Evolutionary conservation across 2,113 vertebrate species (phyloP).

Genomic region (Andinoacara biseriatus): DNA sequence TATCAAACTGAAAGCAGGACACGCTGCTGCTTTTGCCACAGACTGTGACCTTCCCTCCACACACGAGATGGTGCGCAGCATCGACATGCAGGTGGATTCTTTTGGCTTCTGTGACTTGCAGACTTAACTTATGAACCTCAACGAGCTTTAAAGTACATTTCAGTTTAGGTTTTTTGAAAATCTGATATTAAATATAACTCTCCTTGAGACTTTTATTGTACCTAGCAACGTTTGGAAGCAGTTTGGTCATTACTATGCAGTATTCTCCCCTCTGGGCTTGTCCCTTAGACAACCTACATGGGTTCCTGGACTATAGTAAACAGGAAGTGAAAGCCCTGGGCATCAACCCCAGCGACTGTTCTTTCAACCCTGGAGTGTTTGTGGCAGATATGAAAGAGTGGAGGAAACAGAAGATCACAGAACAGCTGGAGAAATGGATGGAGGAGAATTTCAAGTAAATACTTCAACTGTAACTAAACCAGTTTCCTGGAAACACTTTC

Average conservation of each 20-base stretch:
- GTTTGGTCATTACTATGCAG: background rate
- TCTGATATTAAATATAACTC: background rate
- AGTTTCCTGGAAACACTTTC: too few relatives aligned
- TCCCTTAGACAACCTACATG: slow-evolving; percentile 92
- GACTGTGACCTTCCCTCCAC: slow-evolving; percentile 92
- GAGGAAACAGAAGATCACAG: slow-evolving; percentile 92
- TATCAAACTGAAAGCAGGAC: slow-evolving; percentile 84
- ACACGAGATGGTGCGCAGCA: slow-evolving; percentile 88
- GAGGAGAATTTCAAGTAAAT: slow-evolving; percentile 88
- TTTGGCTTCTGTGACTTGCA: background rate
- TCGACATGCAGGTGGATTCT: slow-evolving; percentile 91
- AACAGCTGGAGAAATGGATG: slow-evolving; percentile 96
- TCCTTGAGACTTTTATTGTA: background rate
- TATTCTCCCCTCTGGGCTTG: slow-evolving; percentile 9
- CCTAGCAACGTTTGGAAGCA: background rate
- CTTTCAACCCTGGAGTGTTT: slow-evolving; percentile 96
- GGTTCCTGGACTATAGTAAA: slow-evolving; percentile 96
- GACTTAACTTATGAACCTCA: too few relatives aligned
- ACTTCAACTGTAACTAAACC: too few relatives aligned
- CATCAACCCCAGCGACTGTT: slow-evolving; percentile 93
- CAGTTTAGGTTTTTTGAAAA: background rate
- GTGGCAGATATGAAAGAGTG: slow-evolving; percentile 92
- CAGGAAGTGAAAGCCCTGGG: slow-evolving; percentile 88
- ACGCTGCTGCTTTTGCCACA: slow-evolving; percentile 93
- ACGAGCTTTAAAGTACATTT: background rate